These are phyloP conservation scores for Heterotilapia buettikoferi DNA, from an alignment of 2,113 vertebrate genomes.

Conservation along the genomic window DNA sequence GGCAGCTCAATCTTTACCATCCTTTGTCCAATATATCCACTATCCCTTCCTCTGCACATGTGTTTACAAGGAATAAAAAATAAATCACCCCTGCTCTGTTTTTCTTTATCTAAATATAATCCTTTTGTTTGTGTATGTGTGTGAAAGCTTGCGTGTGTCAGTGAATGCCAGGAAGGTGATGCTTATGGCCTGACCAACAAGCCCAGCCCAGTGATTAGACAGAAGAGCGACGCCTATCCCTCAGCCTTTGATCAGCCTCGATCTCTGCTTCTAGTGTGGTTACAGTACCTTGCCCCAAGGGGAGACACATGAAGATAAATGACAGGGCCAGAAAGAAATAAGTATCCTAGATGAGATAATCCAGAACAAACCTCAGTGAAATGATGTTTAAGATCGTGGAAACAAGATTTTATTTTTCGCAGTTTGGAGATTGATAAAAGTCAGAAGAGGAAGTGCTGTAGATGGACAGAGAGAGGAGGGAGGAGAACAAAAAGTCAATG, in stretches of 20 bases:
- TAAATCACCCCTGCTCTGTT: background rate
- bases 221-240: conserved; percentile 1
- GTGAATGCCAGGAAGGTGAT: conserved; percentile 18
- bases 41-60: background rate
- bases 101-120: conserved; percentile 4
- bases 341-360: background rate
- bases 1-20: background rate
- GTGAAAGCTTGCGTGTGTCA: background rate
- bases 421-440: background rate
- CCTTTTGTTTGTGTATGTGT: background rate
- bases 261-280: background rate
- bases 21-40: background rate
- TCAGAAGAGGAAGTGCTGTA: background rate
- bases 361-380: background rate
- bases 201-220: conserved; percentile 48
- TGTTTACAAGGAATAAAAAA: background rate
- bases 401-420: background rate
- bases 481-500: background rate
- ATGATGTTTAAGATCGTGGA: background rate
- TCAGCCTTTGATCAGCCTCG: background rate
- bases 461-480: background rate
- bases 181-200: conserved; percentile 27
- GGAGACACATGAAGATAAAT: background rate
- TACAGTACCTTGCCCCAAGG: background rate
- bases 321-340: background rate